phyloP scores from a whole-genome alignment of 2,888 invertebrate genomes.

The Latrodectus elegans region DNA sequence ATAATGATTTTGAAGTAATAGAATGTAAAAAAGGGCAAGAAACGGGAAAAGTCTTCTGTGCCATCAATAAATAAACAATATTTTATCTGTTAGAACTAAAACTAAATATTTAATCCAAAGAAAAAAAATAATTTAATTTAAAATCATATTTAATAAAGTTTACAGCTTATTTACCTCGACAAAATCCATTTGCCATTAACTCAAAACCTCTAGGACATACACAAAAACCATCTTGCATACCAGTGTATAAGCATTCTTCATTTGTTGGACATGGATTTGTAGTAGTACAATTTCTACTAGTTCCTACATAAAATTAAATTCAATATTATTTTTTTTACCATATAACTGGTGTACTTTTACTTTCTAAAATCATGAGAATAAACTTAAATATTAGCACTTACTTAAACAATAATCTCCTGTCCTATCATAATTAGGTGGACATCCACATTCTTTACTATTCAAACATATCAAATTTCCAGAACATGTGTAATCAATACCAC shows the following conservation, averaged over 20 bases:
- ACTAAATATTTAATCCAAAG: no score
- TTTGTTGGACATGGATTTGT: conserved; percentile 72
- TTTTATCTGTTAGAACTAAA: no score
- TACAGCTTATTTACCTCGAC: conserved; percentile 77
- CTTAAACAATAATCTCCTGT: conserved; percentile 72
- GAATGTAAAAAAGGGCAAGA: no score
- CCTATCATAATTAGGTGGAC: conserved; percentile 71
- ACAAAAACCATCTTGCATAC: conserved; percentile 71
- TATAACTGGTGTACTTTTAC: not conserved
- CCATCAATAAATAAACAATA: no score
- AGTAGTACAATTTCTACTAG: conserved; percentile 72
- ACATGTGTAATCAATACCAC: conserved; percentile 86
- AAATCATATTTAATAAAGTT: no score
- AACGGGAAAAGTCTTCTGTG: no score
- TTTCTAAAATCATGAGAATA: not conserved
- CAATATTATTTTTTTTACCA: not conserved
- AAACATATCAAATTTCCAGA: conserved; percentile 88
- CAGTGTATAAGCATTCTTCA: conserved; percentile 74
- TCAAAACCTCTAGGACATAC: conserved; percentile 72
- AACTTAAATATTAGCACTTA: conserved; percentile 28
- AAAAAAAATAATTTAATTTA: no score
- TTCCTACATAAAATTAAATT: conserved; percentile 62
- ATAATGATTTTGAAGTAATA: no score
- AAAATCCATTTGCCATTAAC: conserved; percentile 80
- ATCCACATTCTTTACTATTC: conserved; percentile 78